Percentiles rank a stretch among this genome's conserved stretches.
These are phyloP conservation scores for Carterocephalus palaemon DNA, from an alignment of 2,888 invertebrate genomes.

Conservation along the genomic window DNA sequence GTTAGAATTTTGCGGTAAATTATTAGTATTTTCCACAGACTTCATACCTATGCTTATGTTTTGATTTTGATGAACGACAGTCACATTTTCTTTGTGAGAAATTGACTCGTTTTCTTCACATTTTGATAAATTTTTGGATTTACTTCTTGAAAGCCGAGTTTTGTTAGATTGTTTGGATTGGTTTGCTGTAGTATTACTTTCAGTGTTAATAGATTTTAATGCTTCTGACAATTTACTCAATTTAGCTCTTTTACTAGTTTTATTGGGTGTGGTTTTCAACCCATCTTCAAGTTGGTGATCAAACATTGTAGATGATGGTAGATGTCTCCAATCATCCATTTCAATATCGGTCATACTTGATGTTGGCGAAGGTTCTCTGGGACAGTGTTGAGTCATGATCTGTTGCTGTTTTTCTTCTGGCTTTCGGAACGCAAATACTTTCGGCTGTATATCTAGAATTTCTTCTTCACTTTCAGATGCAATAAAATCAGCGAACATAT, in stretches of 20 bases:
- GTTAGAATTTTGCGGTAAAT: conserved; percentile 5
- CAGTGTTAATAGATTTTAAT: conserved; percentile 37
- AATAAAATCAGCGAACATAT: conserved; percentile 61
- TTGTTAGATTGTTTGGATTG: conserved; percentile 40
- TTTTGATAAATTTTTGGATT: conserved; percentile 32
- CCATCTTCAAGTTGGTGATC: conserved; percentile 50
- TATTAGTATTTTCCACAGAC: background rate
- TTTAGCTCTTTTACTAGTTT: conserved; percentile 44
- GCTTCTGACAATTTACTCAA: conserved; percentile 46
- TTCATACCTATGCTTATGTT: background rate
- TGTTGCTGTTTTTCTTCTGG: conserved; percentile 33
- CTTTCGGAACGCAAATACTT: conserved; percentile 50
- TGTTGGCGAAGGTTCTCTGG: conserved; percentile 44
- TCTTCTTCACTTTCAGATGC: conserved; percentile 63
- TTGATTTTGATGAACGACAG: conserved; percentile 8
- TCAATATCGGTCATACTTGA: conserved; percentile 60
- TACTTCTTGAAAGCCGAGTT: conserved; percentile 36
- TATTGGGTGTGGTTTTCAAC: conserved; percentile 41
- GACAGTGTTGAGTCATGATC: conserved; percentile 35
- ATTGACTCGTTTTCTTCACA: conserved; percentile 6
- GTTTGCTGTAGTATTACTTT: conserved; percentile 29
- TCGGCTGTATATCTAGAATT: conserved; percentile 55
- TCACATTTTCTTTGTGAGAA: too few species aligned
- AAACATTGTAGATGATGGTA: conserved; percentile 72
- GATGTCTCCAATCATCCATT: conserved; percentile 60